Evolutionary conservation across 2,888 invertebrate species (phyloP).

Genomic region (Pristionchus japonicus): DNA sequence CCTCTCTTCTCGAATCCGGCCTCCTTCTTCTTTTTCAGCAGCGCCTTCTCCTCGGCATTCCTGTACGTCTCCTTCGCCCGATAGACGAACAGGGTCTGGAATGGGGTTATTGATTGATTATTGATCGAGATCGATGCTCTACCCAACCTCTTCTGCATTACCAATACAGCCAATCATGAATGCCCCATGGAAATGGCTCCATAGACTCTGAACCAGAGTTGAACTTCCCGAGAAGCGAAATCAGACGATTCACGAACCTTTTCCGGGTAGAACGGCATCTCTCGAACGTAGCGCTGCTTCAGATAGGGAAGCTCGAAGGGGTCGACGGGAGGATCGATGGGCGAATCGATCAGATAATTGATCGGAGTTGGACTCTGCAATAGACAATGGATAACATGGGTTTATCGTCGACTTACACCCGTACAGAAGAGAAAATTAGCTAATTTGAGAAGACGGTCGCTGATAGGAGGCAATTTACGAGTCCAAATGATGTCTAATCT

Average conservation of each 20-base stretch:
- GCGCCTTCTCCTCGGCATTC: neutral
- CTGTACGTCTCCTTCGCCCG: neutral
- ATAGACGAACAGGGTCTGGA: neutral
- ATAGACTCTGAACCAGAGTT: too few relatives aligned
- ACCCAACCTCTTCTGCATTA: too few relatives aligned
- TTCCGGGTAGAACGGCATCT: neutral
- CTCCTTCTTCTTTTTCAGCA: neutral
- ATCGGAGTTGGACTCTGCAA: neutral
- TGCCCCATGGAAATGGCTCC: too few relatives aligned
- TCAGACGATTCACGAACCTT: slow-evolving; percentile 9
- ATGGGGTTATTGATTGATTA: neutral
- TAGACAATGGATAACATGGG: neutral
- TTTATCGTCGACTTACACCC: too few relatives aligned
- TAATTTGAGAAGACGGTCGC: too few relatives aligned
- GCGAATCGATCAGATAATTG: too few relatives aligned
- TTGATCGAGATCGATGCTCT: too few relatives aligned
- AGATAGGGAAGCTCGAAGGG: neutral
- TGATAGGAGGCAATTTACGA: neutral
- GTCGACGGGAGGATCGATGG: neutral
- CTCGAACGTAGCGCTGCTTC: neutral
- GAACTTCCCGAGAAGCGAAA: too few relatives aligned
- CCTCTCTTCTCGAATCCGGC: neutral
- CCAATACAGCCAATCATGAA: too few relatives aligned
- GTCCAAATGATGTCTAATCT: too few relatives aligned
- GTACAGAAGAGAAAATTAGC: too few relatives aligned